Base-by-base conservation (phyloP, 1,140 invertebrate genomes). In the Drosophila orosa region DNA sequence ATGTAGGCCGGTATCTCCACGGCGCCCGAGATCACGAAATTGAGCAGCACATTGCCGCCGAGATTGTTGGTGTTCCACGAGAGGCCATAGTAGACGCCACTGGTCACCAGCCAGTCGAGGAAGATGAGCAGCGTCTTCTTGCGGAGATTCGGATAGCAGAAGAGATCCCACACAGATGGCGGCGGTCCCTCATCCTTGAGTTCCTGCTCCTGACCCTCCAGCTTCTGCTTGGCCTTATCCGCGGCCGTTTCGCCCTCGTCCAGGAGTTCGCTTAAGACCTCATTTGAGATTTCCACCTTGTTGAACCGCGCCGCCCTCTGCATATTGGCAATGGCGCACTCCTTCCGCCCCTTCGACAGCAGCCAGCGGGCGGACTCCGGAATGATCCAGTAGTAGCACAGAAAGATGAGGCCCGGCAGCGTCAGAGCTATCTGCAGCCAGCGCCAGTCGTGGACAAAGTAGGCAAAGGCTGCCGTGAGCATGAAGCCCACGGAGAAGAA, bases 281-380 rank as follows among this genome's bases (percentile, higher is more conserved):
- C 93, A 7, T 92, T 92, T 0, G 94, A 90, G 24, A 96, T 92
- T 1, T 93, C 91, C 8, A 95, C 93, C 60, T 94, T 94, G 85
- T 96, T 96, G 83, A 94, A 94, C 47, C 93, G 94, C 0, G 96
- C 95, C 1, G 95, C 96, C 59, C 93, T 94, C 76, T 95, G 93
- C 3, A 97, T 93, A 5, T 96, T 93, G 54, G 92, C 92, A 29
- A 95, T 94, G 0, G 96, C 96, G 92, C 96, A 95, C 15, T 95
- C 93, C 15, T 93, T 92, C 29, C 95, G 93, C n/a, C 95, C 95
- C 91, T 97, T 96, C 3, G 95, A 95, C 24, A 97, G 90, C 15
- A 97, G 90, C 96, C 96, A 97, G 68, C 96, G 93, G 2, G 95
- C 95, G 5, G 96, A 97, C 91, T 97, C 97, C 3, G 96, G 96